phyloP scores from a whole-genome alignment of 2,888 invertebrate species.

The Notodonta dromedarius region DNA sequence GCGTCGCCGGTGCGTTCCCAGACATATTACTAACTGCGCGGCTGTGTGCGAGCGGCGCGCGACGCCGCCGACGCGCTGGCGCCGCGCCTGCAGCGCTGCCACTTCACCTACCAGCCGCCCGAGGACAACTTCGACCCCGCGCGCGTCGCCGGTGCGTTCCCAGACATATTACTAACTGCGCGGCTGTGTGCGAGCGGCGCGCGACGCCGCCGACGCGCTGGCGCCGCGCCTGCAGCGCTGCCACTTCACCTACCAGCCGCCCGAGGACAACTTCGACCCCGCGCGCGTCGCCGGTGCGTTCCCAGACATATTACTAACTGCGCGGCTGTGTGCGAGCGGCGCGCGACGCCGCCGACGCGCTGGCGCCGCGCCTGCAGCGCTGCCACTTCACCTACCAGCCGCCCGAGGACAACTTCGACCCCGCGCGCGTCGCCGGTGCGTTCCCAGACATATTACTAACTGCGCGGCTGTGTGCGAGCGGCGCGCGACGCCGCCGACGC shows the following conservation, averaged over 20 bases:
- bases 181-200: constrained; percentile 26
- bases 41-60: constrained; percentile 45
- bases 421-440: constrained; percentile 43
- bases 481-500: constrained; percentile 69
- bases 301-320: too few species aligned
- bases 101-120: constrained; percentile 92
- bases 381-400: constrained; percentile 89
- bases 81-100: constrained; percentile 80
- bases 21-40: too few species aligned
- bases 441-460: too few species aligned
- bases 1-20: constrained; percentile 36
- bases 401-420: constrained; percentile 90
- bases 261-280: constrained; percentile 89
- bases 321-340: too few species aligned
- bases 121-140: constrained; percentile 87
- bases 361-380: constrained; percentile 83
- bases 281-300: constrained; percentile 36
- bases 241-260: constrained; percentile 90
- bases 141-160: constrained; percentile 36
- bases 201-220: constrained; percentile 76
- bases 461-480: too few species aligned
- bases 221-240: constrained; percentile 83
- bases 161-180: too few species aligned
- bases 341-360: constrained; percentile 72
- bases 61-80: constrained; percentile 78